Evolutionary conservation across 2,113 vertebrate species (phyloP).

Genomic region (Xyliphius kryptos): DNA sequence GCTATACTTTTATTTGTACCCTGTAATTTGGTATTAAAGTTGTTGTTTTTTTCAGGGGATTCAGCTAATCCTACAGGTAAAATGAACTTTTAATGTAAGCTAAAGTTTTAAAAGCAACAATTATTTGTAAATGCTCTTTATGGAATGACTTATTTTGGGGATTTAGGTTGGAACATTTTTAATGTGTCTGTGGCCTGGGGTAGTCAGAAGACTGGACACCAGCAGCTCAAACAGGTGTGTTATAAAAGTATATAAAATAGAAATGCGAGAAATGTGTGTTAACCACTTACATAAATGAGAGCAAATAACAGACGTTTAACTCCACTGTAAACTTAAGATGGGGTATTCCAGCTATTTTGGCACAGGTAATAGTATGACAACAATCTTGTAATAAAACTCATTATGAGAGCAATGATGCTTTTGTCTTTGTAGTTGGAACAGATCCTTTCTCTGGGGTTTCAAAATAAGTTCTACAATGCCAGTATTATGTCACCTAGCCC

Average conservation of each 20-base stretch:
- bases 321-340: too few relatives aligned
- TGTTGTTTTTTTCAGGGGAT: constrained; percentile 55
- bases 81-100: not conserved
- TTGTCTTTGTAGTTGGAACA: constrained; percentile 51
- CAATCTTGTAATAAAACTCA: not conserved
- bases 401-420: not conserved
- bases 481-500: constrained; percentile 31
- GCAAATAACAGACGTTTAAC: too few relatives aligned
- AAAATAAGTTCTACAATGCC: constrained; percentile 71
- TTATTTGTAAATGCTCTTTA: not conserved
- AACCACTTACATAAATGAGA: too few relatives aligned
- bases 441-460: constrained; percentile 61
- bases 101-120: not conserved
- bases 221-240: constrained; percentile 55
- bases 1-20: too few relatives aligned
- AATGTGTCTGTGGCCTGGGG: constrained; percentile 65
- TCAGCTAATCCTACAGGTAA: constrained; percentile 72
- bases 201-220: constrained; percentile 12
- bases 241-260: too few relatives aligned
- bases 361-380: too few relatives aligned
- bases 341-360: too few relatives aligned
- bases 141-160: constrained; percentile 18
- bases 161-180: constrained; percentile 67
- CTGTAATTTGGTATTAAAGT: too few relatives aligned
- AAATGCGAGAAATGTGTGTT: too few relatives aligned